Evolutionary conservation across 2,888 invertebrate species (phyloP).

Genomic region (Chrysolina haemoptera): DNA sequence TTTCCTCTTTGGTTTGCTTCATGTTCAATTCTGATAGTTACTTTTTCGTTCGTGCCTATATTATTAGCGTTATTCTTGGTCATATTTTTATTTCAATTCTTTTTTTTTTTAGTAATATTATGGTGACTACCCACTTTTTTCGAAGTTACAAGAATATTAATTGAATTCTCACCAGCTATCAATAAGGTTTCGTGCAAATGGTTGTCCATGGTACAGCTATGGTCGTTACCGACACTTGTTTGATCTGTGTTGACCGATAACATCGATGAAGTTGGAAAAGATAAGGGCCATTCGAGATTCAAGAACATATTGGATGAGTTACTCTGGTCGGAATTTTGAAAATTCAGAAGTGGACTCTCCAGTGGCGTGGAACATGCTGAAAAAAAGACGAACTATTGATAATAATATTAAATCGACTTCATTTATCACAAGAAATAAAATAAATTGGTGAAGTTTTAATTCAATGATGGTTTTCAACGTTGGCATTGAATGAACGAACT

Average conservation of each 20-base stretch:
- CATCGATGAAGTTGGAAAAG: slow-evolving; percentile 54
- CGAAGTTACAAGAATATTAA: background rate
- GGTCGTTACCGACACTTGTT: slow-evolving; percentile 31
- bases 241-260: slow-evolving; percentile 42
- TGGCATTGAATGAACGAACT: no score
- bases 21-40: no score
- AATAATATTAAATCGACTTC: no score
- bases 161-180: slow-evolving; percentile 55
- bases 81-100: no score
- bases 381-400: slow-evolving; percentile 32
- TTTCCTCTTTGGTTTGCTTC: no score
- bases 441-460: no score
- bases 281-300: slow-evolving; percentile 66
- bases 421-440: no score
- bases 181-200: slow-evolving; percentile 61
- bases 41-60: no score
- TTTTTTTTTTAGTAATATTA: no score
- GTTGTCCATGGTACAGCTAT: slow-evolving; percentile 40
- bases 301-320: slow-evolving; percentile 63
- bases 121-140: no score
- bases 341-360: slow-evolving; percentile 63
- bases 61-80: no score
- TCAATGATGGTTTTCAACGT: no score
- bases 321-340: slow-evolving; percentile 51
- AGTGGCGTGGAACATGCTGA: slow-evolving; percentile 63